Evolutionary conservation across 2,888 invertebrate genomes (phyloP), one percentile per base, ranked within the genome.

Genomic region (Schizaphis graminum): DNA sequence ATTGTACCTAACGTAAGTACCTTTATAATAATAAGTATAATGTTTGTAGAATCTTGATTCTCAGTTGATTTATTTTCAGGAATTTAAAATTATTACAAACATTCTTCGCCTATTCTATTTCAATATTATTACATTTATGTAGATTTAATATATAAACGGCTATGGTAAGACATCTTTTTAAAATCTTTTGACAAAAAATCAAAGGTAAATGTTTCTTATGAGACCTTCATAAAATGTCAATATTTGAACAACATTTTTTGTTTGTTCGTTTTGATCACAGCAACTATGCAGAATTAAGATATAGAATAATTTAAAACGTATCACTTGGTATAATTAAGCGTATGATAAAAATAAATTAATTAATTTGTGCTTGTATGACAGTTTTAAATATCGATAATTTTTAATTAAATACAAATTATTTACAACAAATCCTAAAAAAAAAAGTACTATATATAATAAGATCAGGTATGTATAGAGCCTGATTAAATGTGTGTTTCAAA

Each of bases 21-120:
- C n/a, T 77, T 35, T 35, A 2, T 35, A 35, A 77, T 21, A 77
- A 77, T 35, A 24, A 57, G 21, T 77, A 53, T 21, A 16, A 77
- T 77, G 77, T 77, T 77, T 77, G 35, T 77, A 2, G 77, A 35
- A 77, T 77, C 35, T 77, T 77, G 77, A 35, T 77, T 77, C 77
- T 77, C 77, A 77, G 77, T 77, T 77, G 77, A 77, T 77, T 77
- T 77, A 77, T 77, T 77, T 77, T 77, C 77, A 77, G 77, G 77
- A 77, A 77, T 77, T 77, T 35, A 77, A 77, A 77, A 77, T 77
- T 77, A 77, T 77, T 35, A 77, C 35, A 67, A 67, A 67, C 67
- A 77, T 77, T 35, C 77, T 77, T 77, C 21, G 2, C 21, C 77
- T 35, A 77, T 77, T 77, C 35, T 77, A 77, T 77, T 77, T 35